A percentile compares a stretch with the other conserved stretches of the same genome.
Conservation (phyloP, 2,888 invertebrate species). For the Eupithecia tripunctaria region DNA sequence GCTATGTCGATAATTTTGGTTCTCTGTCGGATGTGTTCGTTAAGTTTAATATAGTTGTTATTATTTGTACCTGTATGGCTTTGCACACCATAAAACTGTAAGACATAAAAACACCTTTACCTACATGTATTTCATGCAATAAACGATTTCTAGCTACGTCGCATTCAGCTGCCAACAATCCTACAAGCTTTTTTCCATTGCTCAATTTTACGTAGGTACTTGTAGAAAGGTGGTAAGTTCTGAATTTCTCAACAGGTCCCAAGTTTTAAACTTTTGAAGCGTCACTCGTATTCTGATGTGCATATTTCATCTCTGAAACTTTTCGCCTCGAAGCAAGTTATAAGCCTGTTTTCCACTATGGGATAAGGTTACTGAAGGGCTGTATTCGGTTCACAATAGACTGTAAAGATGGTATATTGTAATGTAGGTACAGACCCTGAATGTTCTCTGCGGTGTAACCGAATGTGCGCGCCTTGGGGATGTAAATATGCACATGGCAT, state of each 20-base stretch:
- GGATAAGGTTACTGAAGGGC: not conserved
- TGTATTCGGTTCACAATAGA: not conserved
- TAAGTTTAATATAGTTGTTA: too few species aligned
- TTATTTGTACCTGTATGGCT: too few species aligned
- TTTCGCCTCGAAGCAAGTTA: slow-evolving; percentile 30
- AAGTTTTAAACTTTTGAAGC: slow-evolving; percentile 62
- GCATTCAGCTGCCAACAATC: slow-evolving; percentile 30
- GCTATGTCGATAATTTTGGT: too few species aligned
- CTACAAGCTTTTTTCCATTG: slow-evolving; percentile 50
- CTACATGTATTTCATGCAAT: too few species aligned
- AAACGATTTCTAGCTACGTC: not conserved
- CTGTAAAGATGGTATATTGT: too few species aligned
- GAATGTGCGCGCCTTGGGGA: too few species aligned
- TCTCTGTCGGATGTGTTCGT: too few species aligned
- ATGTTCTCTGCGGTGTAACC: too few species aligned
- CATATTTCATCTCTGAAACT: slow-evolving; percentile 71
- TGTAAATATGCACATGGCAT: too few species aligned
- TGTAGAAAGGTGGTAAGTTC: slow-evolving; percentile 49
- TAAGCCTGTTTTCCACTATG: not conserved
- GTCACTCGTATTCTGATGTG: slow-evolving; percentile 66
- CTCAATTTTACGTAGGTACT: slow-evolving; percentile 51
- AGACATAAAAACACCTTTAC: too few species aligned
- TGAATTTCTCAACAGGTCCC: slow-evolving; percentile 65
- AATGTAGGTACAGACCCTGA: too few species aligned
- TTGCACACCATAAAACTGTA: too few species aligned